Percentiles rank a stretch among this genome's conserved stretches.
Conservation (phyloP, 2,113 vertebrate genomes). For the Garra rufa region DNA sequence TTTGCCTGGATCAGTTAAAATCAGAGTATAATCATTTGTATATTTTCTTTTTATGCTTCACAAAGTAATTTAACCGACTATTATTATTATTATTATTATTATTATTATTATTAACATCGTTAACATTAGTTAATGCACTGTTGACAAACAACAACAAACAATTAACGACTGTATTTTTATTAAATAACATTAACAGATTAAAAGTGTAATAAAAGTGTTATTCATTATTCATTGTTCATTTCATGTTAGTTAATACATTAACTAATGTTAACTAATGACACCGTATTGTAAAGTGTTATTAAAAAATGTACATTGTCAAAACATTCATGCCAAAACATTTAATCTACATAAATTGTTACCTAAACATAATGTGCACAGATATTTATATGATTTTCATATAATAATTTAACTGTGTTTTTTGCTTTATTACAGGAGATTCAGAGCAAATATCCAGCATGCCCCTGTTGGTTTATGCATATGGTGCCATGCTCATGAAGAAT, state of each 20-base stretch:
- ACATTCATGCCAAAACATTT: neutral
- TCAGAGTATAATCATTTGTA: neutral
- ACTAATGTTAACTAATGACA: neutral
- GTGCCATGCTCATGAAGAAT: slow-evolving; percentile 44
- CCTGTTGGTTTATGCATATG: slow-evolving; percentile 41
- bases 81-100: neutral
- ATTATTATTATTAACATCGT: neutral
- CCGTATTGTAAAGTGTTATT: neutral
- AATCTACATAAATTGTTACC: neutral
- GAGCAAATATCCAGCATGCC: neutral
- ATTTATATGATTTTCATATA: neutral
- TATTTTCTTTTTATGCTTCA: neutral
- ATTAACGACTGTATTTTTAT: no score
- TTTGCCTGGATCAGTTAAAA: neutral
- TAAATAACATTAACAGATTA: no score
- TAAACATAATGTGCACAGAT: neutral
- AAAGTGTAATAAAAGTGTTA: neutral
- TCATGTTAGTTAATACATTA: neutral
- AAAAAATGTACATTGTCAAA: no score
- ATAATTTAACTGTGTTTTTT: neutral
- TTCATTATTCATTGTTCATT: neutral
- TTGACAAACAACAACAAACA: no score
- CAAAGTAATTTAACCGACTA: neutral
- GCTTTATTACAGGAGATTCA: neutral
- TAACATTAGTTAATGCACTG: no score